A percentile compares a stretch with the other conserved stretches of the same genome.
Conservation (phyloP, 2,888 invertebrate species). For the Acanthoscelides obtectus region DNA sequence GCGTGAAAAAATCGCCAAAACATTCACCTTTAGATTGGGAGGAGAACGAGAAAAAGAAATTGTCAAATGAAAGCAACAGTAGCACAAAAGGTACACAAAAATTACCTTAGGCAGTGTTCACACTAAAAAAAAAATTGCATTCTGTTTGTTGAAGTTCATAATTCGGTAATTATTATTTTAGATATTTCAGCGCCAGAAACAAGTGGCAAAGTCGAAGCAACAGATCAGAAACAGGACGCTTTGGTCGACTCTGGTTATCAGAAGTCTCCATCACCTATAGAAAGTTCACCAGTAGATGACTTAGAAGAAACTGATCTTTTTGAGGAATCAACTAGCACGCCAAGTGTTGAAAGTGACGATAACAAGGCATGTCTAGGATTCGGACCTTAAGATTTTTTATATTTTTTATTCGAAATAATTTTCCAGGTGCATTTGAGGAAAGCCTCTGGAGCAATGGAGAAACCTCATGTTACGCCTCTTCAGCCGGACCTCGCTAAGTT, state of each 20-base stretch:
- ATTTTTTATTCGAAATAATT: too few relatives aligned
- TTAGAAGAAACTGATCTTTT: slow-evolving; percentile 26
- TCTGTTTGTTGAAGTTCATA: too few relatives aligned
- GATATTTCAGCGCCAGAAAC: neutral
- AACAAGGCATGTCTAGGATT: slow-evolving; percentile 15
- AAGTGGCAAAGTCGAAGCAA: neutral
- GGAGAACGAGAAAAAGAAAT: neutral
- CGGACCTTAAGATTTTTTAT: neutral
- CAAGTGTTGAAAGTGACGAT: slow-evolving; percentile 23
- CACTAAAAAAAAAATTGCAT: neutral
- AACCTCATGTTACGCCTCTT: neutral
- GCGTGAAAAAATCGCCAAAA: neutral
- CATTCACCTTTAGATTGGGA: neutral
- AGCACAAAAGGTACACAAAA: neutral
- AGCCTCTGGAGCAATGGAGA: slow-evolving; percentile 13
- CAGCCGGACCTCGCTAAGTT: slow-evolving; percentile 11
- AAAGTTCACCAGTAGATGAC: slow-evolving; percentile 23
- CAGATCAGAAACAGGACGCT: slow-evolving; percentile 4
- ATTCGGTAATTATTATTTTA: too few relatives aligned
- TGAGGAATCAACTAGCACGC: slow-evolving; percentile 23
- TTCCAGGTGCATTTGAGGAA: slow-evolving; percentile 14
- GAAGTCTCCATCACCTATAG: slow-evolving; percentile 35
- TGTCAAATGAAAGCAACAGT: neutral
- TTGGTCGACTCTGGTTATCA: slow-evolving; percentile 38
- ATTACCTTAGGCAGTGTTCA: too few relatives aligned